phyloP scores from a whole-genome alignment of 2,888 invertebrate species.

The Craniophora ligustri region DNA sequence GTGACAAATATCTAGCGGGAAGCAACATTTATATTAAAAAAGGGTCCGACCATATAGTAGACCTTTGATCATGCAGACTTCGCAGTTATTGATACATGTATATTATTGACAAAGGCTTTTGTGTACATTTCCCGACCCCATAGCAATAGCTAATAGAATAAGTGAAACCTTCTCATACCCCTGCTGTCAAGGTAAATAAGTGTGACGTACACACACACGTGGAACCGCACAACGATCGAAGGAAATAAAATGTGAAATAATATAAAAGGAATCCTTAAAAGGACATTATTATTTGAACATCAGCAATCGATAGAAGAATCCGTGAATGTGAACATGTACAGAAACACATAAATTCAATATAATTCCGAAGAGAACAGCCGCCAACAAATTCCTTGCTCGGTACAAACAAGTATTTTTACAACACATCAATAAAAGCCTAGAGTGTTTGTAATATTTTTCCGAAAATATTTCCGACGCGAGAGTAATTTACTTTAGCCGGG shows the following conservation, averaged over 20 bases:
- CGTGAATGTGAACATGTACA: constrained; percentile 12
- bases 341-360: constrained; percentile 33
- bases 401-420: constrained; percentile 24
- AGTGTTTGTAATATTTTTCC: constrained; percentile 18
- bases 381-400: constrained; percentile 4
- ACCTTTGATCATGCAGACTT: too few species aligned
- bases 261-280: constrained; percentile 4
- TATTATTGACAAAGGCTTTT: too few species aligned
- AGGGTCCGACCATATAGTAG: too few species aligned
- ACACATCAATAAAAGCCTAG: constrained; percentile 29
- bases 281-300: constrained; percentile 33
- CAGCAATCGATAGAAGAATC: constrained; percentile 30
- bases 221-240: background rate
- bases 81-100: too few species aligned
- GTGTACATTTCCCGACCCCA: too few species aligned
- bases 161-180: too few species aligned
- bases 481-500: constrained; percentile 25
- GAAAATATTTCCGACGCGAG: constrained; percentile 18
- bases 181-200: too few species aligned
- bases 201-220: too few species aligned
- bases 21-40: too few species aligned
- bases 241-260: background rate
- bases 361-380: background rate
- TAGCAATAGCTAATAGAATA: too few species aligned
- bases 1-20: too few species aligned